Conservation (phyloP, 2,113 vertebrate species). For the Pelecanoides urinatrix region DNA sequence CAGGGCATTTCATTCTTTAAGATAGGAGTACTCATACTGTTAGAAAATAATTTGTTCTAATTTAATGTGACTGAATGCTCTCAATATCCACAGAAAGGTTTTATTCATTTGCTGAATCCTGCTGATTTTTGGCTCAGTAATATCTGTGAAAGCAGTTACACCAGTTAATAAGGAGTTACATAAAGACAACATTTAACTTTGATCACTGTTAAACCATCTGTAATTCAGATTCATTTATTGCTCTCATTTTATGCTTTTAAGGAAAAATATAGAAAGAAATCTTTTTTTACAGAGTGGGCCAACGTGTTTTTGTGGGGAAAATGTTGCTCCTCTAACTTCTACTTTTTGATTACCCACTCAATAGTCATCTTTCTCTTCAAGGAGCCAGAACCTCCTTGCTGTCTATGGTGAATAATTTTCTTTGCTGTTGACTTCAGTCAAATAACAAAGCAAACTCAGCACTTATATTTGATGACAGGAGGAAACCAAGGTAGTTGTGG, state of each 20-base stretch:
- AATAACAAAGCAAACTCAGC: neutral
- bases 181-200: neutral
- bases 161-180: neutral
- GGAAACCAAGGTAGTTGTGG: neutral
- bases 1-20: neutral
- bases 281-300: neutral
- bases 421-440: neutral
- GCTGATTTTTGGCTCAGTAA: neutral
- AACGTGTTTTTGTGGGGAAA: neutral
- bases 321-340: neutral
- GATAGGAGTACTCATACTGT: neutral
- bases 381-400: neutral
- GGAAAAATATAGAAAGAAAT: neutral
- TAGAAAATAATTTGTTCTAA: constrained; percentile 1
- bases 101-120: neutral
- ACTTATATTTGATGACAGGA: neutral
- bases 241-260: neutral
- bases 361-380: neutral
- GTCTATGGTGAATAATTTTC: neutral
- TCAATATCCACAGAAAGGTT: neutral
- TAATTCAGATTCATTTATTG: neutral
- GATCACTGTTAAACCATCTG: neutral
- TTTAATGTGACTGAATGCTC: neutral
- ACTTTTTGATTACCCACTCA: neutral
- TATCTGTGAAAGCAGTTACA: neutral